Conservation (phyloP, 2,113 vertebrate genomes). For the Calidris pugnax region DNA sequence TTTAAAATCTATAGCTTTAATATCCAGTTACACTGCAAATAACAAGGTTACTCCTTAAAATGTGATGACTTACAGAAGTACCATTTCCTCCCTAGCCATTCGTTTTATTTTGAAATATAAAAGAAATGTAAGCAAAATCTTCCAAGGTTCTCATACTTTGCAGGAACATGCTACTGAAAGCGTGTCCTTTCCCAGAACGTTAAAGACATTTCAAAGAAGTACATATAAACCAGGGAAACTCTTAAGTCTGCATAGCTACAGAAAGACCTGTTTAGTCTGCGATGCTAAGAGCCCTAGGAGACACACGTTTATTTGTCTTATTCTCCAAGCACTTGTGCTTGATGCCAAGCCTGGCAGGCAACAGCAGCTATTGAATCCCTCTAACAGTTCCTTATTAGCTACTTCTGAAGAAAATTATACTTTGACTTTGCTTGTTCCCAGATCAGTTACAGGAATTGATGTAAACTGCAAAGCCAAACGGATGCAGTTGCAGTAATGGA, state of each 20-base stretch:
- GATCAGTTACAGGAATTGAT: not conserved
- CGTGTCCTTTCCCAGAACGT: not conserved
- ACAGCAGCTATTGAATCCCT: not conserved
- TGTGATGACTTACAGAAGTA: accelerated
- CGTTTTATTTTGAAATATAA: not conserved
- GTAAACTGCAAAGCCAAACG: not conserved
- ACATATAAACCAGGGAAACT: not conserved
- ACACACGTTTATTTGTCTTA: not conserved
- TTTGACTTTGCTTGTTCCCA: not conserved
- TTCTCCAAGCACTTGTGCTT: not conserved
- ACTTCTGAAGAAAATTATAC: not conserved
- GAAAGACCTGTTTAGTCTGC: not conserved
- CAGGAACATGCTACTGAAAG: not conserved
- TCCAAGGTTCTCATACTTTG: not conserved
- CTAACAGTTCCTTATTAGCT: not conserved
- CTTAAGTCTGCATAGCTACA: not conserved
- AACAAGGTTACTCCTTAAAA: not conserved
- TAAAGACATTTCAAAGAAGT: not conserved
- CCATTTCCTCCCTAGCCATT: not conserved
- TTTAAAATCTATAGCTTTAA: not conserved
- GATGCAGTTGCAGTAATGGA: not conserved
- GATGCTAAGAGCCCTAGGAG: not conserved
- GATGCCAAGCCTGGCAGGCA: not conserved
- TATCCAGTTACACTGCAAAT: not conserved
- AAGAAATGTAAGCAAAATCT: not conserved